Percentiles rank a stretch among this genome's conserved stretches.
phyloP scores from a whole-genome alignment of 2,888 invertebrate genomes.

The Eudemis profundana region DNA sequence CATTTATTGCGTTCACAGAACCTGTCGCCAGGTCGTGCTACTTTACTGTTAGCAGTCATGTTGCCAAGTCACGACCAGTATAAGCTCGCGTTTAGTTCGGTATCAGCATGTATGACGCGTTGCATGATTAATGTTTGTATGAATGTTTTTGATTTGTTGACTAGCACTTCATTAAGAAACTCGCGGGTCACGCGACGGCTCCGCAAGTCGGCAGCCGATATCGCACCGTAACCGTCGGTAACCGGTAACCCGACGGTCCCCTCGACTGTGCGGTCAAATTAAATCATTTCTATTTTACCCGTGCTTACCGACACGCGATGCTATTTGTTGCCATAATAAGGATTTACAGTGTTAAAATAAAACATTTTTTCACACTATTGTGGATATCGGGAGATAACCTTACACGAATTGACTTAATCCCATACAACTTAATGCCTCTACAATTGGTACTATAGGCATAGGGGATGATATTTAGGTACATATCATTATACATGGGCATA shows the following conservation, averaged over 20 bases:
- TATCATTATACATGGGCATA: too few species aligned
- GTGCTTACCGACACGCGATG: conserved; percentile 75
- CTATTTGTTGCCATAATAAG: conserved; percentile 59
- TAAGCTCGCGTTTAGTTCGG: conserved; percentile 29
- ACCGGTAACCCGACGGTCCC: conserved; percentile 37
- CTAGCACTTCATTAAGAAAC: conserved; percentile 80
- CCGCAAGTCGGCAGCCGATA: conserved; percentile 46
- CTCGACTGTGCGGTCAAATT: conserved; percentile 67
- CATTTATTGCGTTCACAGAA: conserved; percentile 37
- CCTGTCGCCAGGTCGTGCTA: conserved; percentile 33
- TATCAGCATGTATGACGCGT: conserved; percentile 38
- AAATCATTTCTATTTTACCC: conserved; percentile 80
- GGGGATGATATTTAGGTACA: too few species aligned
- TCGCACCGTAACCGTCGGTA: conserved; percentile 41
- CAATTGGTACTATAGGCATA: too few species aligned
- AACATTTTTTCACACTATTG: too few species aligned
- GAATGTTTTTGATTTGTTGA: conserved; percentile 59
- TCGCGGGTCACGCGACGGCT: conserved; percentile 50
- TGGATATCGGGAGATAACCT: too few species aligned
- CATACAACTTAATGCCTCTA: too few species aligned
- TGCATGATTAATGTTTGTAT: conserved; percentile 47
- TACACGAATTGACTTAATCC: too few species aligned
- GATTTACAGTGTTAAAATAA: too few species aligned
- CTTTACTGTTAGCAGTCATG: conserved; percentile 37
- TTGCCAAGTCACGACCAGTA: conserved; percentile 43